Conservation (phyloP, 2,113 vertebrate species). For the Colius striatus region DNA sequence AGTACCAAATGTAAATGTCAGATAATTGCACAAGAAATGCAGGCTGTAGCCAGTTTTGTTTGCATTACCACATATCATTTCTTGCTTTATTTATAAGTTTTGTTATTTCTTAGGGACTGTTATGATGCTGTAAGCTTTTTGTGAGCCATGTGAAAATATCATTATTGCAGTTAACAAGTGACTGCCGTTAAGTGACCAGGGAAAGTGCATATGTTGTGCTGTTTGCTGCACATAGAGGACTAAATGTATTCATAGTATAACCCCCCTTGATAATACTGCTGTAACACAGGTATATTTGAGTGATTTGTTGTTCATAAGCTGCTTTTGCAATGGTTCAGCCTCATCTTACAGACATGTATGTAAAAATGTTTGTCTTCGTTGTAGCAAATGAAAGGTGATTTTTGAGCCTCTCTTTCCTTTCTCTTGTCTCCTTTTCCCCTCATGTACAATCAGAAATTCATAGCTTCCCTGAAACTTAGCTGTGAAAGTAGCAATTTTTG, state of each 20-base stretch:
- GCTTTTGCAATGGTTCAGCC: background rate
- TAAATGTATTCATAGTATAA: background rate
- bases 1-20: background rate
- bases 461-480: background rate
- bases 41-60: background rate
- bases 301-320: background rate
- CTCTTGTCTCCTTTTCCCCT: background rate
- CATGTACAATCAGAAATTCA: background rate
- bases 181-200: background rate
- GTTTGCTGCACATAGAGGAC: background rate
- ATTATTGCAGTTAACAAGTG: slow-evolving; percentile 1
- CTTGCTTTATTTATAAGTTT: background rate
- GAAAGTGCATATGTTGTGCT: background rate
- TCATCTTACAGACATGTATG: background rate
- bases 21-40: slow-evolving; percentile 9
- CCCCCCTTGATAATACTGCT: background rate
- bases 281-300: background rate
- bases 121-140: background rate
- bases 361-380: background rate
- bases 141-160: background rate
- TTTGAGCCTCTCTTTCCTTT: background rate
- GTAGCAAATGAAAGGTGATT: background rate
- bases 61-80: background rate
- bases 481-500: slow-evolving; percentile 39
- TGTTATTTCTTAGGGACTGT: background rate